These are phyloP conservation scores for Petrolisthes cinctipes DNA, from an alignment of 2,888 invertebrate species.

Conservation along the genomic window DNA sequence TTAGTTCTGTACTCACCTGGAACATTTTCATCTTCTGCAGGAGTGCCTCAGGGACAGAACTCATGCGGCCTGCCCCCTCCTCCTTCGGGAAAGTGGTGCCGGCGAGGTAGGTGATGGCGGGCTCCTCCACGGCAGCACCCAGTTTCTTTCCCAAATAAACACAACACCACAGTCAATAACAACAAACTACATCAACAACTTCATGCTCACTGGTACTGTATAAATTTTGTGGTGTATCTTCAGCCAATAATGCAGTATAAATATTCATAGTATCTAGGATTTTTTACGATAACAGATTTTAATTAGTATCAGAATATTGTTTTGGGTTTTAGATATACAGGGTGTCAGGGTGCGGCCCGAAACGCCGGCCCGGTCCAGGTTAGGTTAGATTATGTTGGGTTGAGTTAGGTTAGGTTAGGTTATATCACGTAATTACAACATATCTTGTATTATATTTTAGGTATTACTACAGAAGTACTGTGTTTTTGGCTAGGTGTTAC, in stretches of 20 bases:
- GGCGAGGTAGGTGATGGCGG: conserved; percentile 15
- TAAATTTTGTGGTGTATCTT: not conserved
- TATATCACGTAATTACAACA: too few species aligned
- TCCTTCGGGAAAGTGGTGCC: conserved; percentile 38
- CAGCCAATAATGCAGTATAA: not conserved
- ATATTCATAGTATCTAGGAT: not conserved
- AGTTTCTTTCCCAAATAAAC: not conserved
- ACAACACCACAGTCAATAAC: too few species aligned
- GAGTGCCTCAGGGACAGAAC: conserved; percentile 20
- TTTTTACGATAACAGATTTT: not conserved
- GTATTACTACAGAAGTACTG: too few species aligned
- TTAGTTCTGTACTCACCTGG: conserved; percentile 24
- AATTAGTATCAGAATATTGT: too few species aligned
- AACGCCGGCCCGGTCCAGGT: too few species aligned
- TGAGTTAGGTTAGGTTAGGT: too few species aligned
- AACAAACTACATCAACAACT: not conserved
- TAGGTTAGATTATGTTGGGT: too few species aligned
- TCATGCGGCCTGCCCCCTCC: not conserved
- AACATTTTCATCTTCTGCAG: conserved; percentile 35
- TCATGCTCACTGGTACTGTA: not conserved
- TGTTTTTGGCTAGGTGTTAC: too few species aligned
- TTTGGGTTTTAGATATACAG: too few species aligned
- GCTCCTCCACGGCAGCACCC: not conserved
- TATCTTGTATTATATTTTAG: too few species aligned
- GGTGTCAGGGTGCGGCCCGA: too few species aligned